A percentile compares a stretch with the other conserved stretches of the same genome.
These are phyloP conservation scores for Brienomyrus longianalis DNA, from an alignment of 2,113 vertebrate species.

Conservation along the genomic window DNA sequence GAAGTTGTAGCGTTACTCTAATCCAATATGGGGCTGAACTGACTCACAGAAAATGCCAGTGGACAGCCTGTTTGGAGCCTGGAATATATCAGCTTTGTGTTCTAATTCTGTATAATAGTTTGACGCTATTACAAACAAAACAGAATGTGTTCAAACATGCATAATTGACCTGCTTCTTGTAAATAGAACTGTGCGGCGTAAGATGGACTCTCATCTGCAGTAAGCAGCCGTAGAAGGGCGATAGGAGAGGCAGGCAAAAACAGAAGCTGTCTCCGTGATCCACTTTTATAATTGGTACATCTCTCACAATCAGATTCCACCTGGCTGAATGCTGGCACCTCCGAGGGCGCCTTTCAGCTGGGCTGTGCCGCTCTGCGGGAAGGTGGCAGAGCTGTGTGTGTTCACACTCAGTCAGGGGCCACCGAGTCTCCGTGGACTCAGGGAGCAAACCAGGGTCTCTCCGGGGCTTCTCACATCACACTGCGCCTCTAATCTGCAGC, in stretches of 20 bases:
- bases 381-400: slow-evolving; percentile 40
- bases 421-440: slow-evolving; percentile 45
- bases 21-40: neutral
- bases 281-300: slow-evolving; percentile 46
- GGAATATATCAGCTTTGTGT: neutral
- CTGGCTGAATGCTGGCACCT: slow-evolving; percentile 38
- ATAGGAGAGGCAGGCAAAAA: slow-evolving; percentile 19
- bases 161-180: neutral
- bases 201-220: neutral
- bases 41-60: neutral
- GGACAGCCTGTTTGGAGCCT: neutral
- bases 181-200: neutral
- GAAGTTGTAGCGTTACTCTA: neutral
- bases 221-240: neutral
- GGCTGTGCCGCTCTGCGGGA: slow-evolving; percentile 46
- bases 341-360: slow-evolving; percentile 38
- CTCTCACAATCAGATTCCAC: slow-evolving; percentile 38
- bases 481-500: slow-evolving; percentile 24
- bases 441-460: neutral
- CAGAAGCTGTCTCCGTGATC: slow-evolving; percentile 25
- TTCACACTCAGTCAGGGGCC: slow-evolving; percentile 43
- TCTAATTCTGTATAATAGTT: neutral
- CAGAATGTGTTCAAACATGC: neutral
- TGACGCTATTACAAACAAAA: neutral
- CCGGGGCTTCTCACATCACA: slow-evolving; percentile 17